Evolutionary conservation across 2,797 vertebrate genomes (phyloP).

Genomic region (Darevskia mixta): DNA sequence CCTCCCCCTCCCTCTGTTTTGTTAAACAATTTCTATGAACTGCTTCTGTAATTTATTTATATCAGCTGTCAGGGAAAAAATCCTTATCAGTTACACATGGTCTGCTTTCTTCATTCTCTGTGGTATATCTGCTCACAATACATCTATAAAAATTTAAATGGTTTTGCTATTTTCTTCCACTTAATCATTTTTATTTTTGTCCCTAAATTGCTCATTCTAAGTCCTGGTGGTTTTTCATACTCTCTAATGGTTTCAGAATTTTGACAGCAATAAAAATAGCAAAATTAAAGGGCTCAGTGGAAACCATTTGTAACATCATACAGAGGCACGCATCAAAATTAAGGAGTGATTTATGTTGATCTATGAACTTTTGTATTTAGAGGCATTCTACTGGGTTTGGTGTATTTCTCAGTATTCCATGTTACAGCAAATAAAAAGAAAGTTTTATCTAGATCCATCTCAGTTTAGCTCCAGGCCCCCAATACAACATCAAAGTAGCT

Average conservation of each 20-base stretch:
- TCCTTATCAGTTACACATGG: constrained; percentile 19
- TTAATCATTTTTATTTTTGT: constrained; percentile 35
- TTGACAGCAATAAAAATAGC: constrained; percentile 41
- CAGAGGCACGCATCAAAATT: constrained; percentile 20
- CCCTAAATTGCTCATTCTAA: constrained; percentile 11
- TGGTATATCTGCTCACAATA: constrained; percentile 15
- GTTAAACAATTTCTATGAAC: constrained; percentile 9
- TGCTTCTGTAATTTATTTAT: constrained; percentile 17
- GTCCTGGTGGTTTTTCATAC: constrained; percentile 29
- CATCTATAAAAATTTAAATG: constrained; percentile 32
- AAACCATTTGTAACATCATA: constrained; percentile 36
- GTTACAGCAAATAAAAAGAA: not conserved
- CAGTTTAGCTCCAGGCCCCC: not conserved
- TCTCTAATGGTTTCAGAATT: constrained; percentile 24
- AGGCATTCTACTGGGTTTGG: constrained; percentile 3
- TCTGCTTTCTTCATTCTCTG: constrained; percentile 8
- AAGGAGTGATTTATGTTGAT: constrained; percentile 32
- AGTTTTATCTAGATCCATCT: not conserved
- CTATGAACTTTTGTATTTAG: constrained; percentile 13
- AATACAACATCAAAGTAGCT: not conserved
- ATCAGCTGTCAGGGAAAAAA: constrained; percentile 9
- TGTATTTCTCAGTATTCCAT: not conserved
- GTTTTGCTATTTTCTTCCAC: not conserved
- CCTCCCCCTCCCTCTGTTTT: not conserved
- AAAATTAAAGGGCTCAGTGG: constrained; percentile 38